Conservation (phyloP, 2,888 invertebrate species). For the Craniophora ligustri region DNA sequence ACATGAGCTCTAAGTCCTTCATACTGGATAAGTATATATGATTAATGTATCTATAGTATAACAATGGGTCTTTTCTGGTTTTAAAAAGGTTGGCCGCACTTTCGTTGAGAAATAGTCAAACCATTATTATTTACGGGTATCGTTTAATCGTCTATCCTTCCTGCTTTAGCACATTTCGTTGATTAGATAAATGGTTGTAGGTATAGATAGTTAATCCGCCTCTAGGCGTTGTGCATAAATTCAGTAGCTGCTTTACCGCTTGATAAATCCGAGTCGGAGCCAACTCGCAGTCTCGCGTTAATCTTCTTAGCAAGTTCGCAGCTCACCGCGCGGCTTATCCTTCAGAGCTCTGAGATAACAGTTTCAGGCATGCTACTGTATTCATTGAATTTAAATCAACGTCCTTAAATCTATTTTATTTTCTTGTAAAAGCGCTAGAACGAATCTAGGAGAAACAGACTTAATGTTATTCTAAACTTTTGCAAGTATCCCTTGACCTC, state of each 20-base stretch:
- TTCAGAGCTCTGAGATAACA: constrained; percentile 55
- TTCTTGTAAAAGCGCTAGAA: not conserved
- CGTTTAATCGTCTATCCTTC: constrained; percentile 19
- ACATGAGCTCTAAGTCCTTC: not conserved
- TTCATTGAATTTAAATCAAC: constrained; percentile 24
- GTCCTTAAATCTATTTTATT: constrained; percentile 7
- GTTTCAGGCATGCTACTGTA: constrained; percentile 44
- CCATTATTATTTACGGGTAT: constrained; percentile 16
- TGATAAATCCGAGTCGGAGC: constrained; percentile 58
- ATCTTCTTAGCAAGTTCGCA: constrained; percentile 62
- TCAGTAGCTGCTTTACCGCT: constrained; percentile 54
- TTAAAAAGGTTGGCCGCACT: not conserved
- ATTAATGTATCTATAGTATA: not conserved
- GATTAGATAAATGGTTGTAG: constrained; percentile 24
- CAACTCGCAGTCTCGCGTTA: constrained; percentile 50
- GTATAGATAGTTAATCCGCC: constrained; percentile 27
- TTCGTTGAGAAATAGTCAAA: constrained; percentile 9
- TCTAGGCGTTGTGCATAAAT: constrained; percentile 47
- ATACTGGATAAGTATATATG: too few relatives aligned
- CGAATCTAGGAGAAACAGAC: not conserved
- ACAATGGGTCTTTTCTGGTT: not conserved
- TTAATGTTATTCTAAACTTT: constrained; percentile 5
- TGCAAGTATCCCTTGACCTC: constrained; percentile 31
- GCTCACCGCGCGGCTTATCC: constrained; percentile 47
- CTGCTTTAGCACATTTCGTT: constrained; percentile 31